phyloP scores from a whole-genome alignment of 2,797 vertebrate genomes.

The Sebastes diploproa region DNA sequence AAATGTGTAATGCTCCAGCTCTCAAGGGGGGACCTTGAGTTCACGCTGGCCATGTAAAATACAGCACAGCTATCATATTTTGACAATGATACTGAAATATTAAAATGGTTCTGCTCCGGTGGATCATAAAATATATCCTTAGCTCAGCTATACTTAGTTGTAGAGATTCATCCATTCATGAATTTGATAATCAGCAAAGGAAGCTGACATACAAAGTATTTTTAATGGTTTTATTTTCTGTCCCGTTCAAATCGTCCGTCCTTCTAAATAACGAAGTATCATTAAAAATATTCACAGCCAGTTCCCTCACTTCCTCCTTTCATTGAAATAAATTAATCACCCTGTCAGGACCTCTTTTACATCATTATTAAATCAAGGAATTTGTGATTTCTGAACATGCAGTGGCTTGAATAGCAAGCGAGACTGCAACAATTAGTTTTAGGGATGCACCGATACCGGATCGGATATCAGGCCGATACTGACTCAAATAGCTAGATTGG shows the following conservation, averaged over 20 bases:
- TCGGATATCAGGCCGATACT: too few relatives aligned
- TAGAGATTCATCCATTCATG: slow-evolving; percentile 16
- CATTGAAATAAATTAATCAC: slow-evolving; percentile 5
- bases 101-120: slow-evolving; percentile 39
- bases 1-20: slow-evolving; percentile 46
- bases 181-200: slow-evolving; percentile 11
- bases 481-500: too few relatives aligned
- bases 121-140: slow-evolving; percentile 38
- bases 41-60: slow-evolving; percentile 68
- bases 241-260: not conserved
- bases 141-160: slow-evolving; percentile 3
- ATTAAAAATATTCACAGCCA: slow-evolving; percentile 13
- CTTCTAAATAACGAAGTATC: not conserved
- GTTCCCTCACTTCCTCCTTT: slow-evolving; percentile 3
- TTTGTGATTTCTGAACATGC: slow-evolving; percentile 7
- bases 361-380: slow-evolving; percentile 24
- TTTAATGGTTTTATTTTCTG: not conserved
- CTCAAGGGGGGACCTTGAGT: slow-evolving; percentile 59
- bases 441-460: too few relatives aligned
- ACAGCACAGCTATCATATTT: slow-evolving; percentile 49
- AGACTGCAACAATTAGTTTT: not conserved
- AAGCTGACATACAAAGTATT: not conserved
- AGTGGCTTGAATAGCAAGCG: not conserved
- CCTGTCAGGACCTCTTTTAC: slow-evolving; percentile 20
- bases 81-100: slow-evolving; percentile 67